Conservation (phyloP, 2,797 vertebrate species). For the Ctenochaetus hawaiiensis region DNA sequence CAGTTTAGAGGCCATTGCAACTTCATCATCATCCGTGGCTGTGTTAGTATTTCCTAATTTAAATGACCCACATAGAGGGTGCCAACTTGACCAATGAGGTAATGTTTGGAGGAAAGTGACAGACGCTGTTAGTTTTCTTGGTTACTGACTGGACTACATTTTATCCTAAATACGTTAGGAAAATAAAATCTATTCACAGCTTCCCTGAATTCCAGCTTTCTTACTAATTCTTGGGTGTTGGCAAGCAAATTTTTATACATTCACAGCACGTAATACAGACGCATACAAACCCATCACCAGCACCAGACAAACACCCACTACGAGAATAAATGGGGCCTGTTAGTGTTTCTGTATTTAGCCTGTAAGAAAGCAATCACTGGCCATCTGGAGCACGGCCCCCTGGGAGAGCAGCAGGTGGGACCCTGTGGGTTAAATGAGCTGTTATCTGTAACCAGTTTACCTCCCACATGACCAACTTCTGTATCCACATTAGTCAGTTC, state of each 20-base stretch:
- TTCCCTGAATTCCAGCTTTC: constrained; percentile 21
- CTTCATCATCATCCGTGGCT: background rate
- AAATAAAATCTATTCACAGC: constrained; percentile 18
- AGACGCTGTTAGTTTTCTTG: background rate
- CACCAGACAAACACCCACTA: constrained; percentile 64
- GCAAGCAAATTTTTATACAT: constrained; percentile 24
- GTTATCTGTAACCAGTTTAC: constrained; percentile 75
- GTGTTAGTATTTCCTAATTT: constrained; percentile 30
- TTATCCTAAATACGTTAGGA: constrained; percentile 2
- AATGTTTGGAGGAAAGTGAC: background rate
- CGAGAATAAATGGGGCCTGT: constrained; percentile 65
- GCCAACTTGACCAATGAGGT: background rate
- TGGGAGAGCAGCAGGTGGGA: constrained; percentile 72
- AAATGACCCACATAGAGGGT: constrained; percentile 28
- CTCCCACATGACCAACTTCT: constrained; percentile 69
- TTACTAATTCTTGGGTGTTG: constrained; percentile 8
- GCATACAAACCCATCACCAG: constrained; percentile 35
- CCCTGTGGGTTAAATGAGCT: constrained; percentile 75
- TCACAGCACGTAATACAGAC: constrained; percentile 34
- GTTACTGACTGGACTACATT: background rate
- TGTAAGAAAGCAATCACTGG: constrained; percentile 63
- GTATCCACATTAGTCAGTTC: constrained; percentile 71
- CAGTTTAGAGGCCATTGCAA: background rate
- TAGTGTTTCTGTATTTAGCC: constrained; percentile 60
- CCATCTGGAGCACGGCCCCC: constrained; percentile 78